These are phyloP conservation scores for Drusus annulatus DNA, from an alignment of 1,140 invertebrate species.

Conservation along the genomic window DNA sequence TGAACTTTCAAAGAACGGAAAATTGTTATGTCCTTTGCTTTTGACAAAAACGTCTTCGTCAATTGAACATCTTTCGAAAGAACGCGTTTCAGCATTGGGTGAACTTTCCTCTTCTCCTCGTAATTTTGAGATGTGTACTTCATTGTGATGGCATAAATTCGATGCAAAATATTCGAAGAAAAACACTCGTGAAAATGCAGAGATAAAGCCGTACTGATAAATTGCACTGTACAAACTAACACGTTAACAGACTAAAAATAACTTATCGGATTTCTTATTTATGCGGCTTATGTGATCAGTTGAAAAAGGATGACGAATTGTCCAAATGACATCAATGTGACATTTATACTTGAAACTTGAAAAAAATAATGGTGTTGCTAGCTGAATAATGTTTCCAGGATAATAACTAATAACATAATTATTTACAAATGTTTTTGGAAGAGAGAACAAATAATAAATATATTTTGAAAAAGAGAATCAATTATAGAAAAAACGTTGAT, in stretches of 20 bases:
- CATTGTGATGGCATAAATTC: conserved; percentile 1
- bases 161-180: too few relatives aligned
- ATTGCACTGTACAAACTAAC: neutral
- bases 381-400: neutral
- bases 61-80: conserved; percentile 43
- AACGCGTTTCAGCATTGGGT: conserved; percentile 27
- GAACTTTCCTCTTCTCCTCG: conserved; percentile 47
- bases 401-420: neutral
- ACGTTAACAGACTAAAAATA: neutral
- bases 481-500: too few relatives aligned
- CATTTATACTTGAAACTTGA: neutral
- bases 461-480: too few relatives aligned
- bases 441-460: too few relatives aligned
- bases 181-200: too few relatives aligned
- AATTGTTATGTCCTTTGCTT: conserved; percentile 32
- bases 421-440: too few relatives aligned
- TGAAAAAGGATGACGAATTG: conserved; percentile 4
- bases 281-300: neutral
- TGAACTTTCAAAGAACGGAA: conserved; percentile 46
- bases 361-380: neutral
- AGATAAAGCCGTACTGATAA: too few relatives aligned
- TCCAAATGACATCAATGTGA: neutral
- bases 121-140: conserved; percentile 26
- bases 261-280: neutral
- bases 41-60: conserved; percentile 32